Evolutionary conservation across 1,140 invertebrate genomes (phyloP).

Genomic region (Drosophila biarmipes): DNA sequence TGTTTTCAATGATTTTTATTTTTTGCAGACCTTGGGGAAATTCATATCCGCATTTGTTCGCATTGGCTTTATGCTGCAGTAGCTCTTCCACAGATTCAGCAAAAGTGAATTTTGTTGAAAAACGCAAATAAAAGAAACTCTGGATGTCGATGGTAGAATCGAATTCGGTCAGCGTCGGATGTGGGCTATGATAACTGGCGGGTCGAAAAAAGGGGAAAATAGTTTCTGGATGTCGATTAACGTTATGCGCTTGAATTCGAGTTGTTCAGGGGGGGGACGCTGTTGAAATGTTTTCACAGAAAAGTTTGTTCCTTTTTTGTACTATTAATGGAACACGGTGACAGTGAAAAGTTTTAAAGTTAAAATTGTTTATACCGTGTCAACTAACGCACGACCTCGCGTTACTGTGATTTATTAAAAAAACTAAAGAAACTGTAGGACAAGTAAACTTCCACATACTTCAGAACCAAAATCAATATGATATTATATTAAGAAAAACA

Average conservation of each 20-base stretch:
- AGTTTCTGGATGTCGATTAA: constrained; percentile 3
- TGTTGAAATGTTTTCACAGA: not conserved
- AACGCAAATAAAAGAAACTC: not conserved
- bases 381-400: too few relatives aligned
- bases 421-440: too few relatives aligned
- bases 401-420: not conserved
- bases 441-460: too few relatives aligned
- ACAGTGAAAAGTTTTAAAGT: not conserved
- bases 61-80: constrained; percentile 1
- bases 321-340: not conserved
- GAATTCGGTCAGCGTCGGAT: constrained; percentile 4
- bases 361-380: not conserved
- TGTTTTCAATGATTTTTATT: not conserved
- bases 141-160: constrained; percentile 1
- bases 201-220: not conserved
- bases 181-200: constrained; percentile 1
- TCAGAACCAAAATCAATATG: too few relatives aligned
- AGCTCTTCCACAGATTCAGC: constrained; percentile 1
- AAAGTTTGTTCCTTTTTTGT: not conserved
- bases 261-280: not conserved
- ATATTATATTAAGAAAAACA: too few relatives aligned
- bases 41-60: not conserved
- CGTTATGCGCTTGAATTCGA: not conserved
- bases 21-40: not conserved
- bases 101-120: constrained; percentile 7